Evolutionary conservation across 2,113 vertebrate genomes (phyloP).

Genomic region (Antigone vipio): DNA sequence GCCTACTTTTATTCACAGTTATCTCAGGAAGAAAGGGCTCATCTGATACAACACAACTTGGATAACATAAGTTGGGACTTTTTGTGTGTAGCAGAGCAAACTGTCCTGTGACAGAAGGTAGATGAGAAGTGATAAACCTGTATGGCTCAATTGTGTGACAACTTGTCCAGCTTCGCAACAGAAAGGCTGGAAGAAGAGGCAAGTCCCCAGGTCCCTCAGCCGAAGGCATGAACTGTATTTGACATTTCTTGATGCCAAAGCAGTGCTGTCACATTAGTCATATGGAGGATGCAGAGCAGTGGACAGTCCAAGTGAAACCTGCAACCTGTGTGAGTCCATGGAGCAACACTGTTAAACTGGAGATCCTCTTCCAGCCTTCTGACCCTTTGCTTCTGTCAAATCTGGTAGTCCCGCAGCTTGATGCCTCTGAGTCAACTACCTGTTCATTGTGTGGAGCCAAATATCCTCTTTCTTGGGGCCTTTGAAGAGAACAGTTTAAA

Average conservation of each 20-base stretch:
- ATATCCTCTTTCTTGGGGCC: neutral
- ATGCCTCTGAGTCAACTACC: neutral
- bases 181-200: neutral
- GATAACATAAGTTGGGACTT: neutral
- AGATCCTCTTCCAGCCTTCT: neutral
- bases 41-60: neutral
- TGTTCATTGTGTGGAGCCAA: neutral
- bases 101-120: neutral
- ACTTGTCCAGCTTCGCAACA: neutral
- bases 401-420: neutral
- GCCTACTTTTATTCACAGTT: neutral
- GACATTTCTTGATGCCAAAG: neutral
- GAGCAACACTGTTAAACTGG: neutral
- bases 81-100: neutral
- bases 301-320: neutral
- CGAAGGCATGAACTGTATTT: neutral
- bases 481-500: neutral
- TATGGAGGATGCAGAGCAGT: neutral
- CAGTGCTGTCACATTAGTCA: neutral
- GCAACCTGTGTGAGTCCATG: neutral
- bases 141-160: neutral
- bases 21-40: neutral
- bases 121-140: neutral
- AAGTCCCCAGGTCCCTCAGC: neutral
- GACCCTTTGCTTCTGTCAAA: neutral